Evolutionary conservation across 2,797 vertebrate genomes (phyloP).

Genomic region (Poecilia picta): DNA sequence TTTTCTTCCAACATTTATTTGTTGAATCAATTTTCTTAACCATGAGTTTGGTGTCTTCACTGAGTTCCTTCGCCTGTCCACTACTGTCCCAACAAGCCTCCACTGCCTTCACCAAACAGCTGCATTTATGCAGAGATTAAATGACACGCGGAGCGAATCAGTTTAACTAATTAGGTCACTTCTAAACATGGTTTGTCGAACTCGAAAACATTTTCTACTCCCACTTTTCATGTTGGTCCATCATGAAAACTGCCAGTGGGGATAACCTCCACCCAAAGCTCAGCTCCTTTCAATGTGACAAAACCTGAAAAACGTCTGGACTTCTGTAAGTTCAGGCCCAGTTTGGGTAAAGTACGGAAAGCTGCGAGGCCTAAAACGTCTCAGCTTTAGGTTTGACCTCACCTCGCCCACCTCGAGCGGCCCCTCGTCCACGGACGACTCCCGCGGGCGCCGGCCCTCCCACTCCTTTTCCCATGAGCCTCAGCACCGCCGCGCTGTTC

Average conservation of each 20-base stretch:
- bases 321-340: neutral
- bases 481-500: conserved; percentile 94
- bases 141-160: neutral
- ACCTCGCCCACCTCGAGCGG: conserved; percentile 90
- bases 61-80: neutral
- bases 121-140: neutral
- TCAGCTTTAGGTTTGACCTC: conserved; percentile 6
- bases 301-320: neutral
- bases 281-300: neutral
- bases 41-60: neutral
- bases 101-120: neutral
- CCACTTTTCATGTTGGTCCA: neutral
- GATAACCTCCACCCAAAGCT: too few species aligned
- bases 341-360: neutral
- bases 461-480: conserved; percentile 92
- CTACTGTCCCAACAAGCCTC: neutral
- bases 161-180: neutral
- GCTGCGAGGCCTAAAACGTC: neutral
- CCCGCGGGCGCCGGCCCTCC: conserved; percentile 81
- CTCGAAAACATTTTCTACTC: neutral
- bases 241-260: too few species aligned
- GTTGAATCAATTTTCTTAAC: neutral
- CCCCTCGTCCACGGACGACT: conserved; percentile 87
- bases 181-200: neutral
- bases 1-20: neutral